Base-by-base conservation (phyloP, 2,888 invertebrate species). In the Epinotia demarniana region DNA sequence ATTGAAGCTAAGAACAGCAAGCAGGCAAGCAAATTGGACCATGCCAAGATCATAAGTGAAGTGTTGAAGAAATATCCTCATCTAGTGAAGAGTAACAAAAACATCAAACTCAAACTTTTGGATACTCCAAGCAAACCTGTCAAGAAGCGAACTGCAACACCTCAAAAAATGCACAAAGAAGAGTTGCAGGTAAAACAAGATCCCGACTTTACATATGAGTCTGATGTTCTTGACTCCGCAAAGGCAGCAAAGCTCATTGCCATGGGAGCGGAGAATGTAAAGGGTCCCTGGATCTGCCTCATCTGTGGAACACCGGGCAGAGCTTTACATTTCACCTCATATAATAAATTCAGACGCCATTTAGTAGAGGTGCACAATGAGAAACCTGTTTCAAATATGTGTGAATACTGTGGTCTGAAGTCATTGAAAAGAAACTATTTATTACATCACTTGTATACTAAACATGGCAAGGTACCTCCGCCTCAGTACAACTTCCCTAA, bases 31-130 rank as follows among this genome's bases (percentile, higher is more conserved):
- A 90, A 90, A 77, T 83, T 95, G 76, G 96, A 97, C 87, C 98
- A 98, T 90, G 97, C 97, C 0, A 98, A 97, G 91, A 97, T 98
- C 70, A 98, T 98, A 74, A 96, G 97, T 77, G 98, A 98, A 90
- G 97, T 98, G 0, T 87, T 98, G 55, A 97, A 98, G 80, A 98
- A 98, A 86, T 98, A 97, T 94, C 98, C 98, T 0, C 97, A 98
- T 88, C 94, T 98, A 77, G 97, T 98, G 0, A 97, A 97, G 86
- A 97, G 97, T 82, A 98, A 97, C 84, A 98, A 97, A 87, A 98
- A 97, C 84, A 98, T 98, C 49, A 96, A 97, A 85, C 88, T 98
- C 18, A 98, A 98, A 91, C 98, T 98, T 78, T 95, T 98, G 89
- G 96, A 97, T 75, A 96, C 95, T 75, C 90, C 90, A 60, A 79